These are phyloP conservation scores for Oryzias woworae DNA, from an alignment of 2,113 vertebrate genomes.

Conservation along the genomic window DNA sequence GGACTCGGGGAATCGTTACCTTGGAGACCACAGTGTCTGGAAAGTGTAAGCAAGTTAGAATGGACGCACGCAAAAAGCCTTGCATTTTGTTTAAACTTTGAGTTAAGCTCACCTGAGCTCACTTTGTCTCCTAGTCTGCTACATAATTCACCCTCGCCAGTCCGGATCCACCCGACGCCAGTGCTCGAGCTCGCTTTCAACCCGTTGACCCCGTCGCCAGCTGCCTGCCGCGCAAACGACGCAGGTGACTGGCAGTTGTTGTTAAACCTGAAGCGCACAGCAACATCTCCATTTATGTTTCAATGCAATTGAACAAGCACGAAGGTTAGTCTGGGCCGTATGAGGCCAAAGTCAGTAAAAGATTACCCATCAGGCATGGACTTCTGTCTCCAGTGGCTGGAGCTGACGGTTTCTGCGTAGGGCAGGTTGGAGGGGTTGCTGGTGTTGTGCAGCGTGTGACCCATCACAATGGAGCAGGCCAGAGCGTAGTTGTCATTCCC, in stretches of 20 bases:
- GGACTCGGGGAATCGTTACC: slow-evolving; percentile 82
- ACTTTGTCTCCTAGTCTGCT: slow-evolving; percentile 51
- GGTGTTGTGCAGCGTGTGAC: slow-evolving; percentile 85
- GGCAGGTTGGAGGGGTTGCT: slow-evolving; percentile 86
- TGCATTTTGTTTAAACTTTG: background rate
- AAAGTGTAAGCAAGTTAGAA: background rate
- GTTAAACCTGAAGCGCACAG: slow-evolving; percentile 81
- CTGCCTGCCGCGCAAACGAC: slow-evolving; percentile 83
- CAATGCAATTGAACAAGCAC: background rate
- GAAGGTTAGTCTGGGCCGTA: background rate
- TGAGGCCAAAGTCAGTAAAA: background rate
- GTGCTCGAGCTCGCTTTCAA: slow-evolving; percentile 75
- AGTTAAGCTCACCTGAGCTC: slow-evolving; percentile 35
- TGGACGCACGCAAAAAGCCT: background rate
- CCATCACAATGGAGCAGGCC: slow-evolving; percentile 88
- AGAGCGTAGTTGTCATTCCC: slow-evolving; percentile 91
- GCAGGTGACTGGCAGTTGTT: slow-evolving; percentile 87
- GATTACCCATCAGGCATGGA: slow-evolving; percentile 90
- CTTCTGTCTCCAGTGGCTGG: slow-evolving; percentile 88
- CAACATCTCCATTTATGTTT: slow-evolving; percentile 1
- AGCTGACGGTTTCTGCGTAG: slow-evolving; percentile 82
- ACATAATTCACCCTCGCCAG: slow-evolving; percentile 74
- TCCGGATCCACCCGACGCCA: slow-evolving; percentile 78
- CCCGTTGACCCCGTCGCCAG: slow-evolving; percentile 79
- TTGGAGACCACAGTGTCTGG: slow-evolving; percentile 81